Evolutionary conservation across 1,140 invertebrate genomes (phyloP), one percentile per base, ranked within the genome.

Genomic region (Choristoneura fumiferana): DNA sequence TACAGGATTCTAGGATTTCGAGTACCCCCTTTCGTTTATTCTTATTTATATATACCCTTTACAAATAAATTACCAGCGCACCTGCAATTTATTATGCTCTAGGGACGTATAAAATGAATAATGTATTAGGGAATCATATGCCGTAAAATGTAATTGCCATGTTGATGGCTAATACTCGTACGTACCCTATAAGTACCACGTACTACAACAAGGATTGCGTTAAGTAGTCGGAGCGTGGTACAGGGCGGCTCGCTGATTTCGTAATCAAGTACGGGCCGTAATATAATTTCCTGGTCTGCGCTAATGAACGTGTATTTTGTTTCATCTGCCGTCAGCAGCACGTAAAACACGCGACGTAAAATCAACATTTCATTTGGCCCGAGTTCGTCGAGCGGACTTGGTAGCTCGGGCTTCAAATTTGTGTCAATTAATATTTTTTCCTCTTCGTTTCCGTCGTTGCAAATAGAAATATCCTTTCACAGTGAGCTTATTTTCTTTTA

Each of bases 271-370:
- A 69, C 79, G 39, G 63, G 66, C 65, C 68, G 71, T 79, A 83
- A 83, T 81, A 78, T 76, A 81, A 81, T 83, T 83, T 79, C 69
- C 65, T 65, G 61, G 62, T 73, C 67, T 69, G 67, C 76, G 71
- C 75, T 83, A 83, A 83, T 81, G 78, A 83, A 81, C 76, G 74
- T 81, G 75, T 81, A 83, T 81, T 83, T 82, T 81, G 78, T 84
- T 81, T 84, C 79, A 73, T 81, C 71, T 76, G 66, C 72, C 73
- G 73, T 63, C 58, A 65, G 68, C 58, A 64, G 58, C 68, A 64
- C 69, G 72, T 69, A 75, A 65, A 67, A 71, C 68, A 71, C 69
- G 67, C 66, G 62, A 66, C 69, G 72, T 71, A 79, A 81, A 82
- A 80, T 84, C 79, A 82, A 82, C 81, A 78, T 80, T 82, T 81